These are phyloP conservation scores for Centropyge bicolor DNA, from an alignment of 2,797 vertebrate genomes.

Conservation along the genomic window DNA sequence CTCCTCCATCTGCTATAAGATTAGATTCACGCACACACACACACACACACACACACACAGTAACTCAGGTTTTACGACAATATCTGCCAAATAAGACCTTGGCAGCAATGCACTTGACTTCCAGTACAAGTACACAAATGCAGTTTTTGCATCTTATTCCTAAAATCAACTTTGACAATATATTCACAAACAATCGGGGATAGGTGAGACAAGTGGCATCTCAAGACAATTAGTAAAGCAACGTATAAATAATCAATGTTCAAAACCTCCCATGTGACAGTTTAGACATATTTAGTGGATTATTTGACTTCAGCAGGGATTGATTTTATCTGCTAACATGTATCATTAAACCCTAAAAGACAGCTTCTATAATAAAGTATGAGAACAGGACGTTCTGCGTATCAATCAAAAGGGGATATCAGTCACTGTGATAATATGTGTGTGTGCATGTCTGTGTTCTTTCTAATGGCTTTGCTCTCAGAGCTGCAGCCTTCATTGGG, in stretches of 20 bases:
- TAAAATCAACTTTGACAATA: background rate
- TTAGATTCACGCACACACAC: constrained; percentile 55
- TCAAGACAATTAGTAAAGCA: background rate
- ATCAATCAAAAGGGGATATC: constrained; percentile 13
- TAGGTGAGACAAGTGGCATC: background rate
- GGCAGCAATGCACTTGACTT: constrained; percentile 7
- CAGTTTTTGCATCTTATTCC: background rate
- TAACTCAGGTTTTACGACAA: constrained; percentile 29
- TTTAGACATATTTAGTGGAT: background rate
- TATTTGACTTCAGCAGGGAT: background rate
- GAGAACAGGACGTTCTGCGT: constrained; percentile 1
- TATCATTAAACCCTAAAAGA: background rate
- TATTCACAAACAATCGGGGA: background rate
- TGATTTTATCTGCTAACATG: background rate
- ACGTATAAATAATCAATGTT: background rate
- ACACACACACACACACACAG: constrained; percentile 8
- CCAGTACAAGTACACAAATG: constrained; percentile 14
- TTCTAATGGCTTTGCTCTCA: constrained; percentile 18
- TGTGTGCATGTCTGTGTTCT: constrained; percentile 7
- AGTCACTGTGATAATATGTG: background rate
- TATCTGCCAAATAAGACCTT: constrained; percentile 47
- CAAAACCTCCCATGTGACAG: background rate
- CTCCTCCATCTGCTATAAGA: constrained; percentile 81
- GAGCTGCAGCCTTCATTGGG: constrained; percentile 18
- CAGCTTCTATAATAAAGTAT: background rate